Conservation (phyloP, 2,888 invertebrate genomes). For the Anticlea derivata region DNA sequence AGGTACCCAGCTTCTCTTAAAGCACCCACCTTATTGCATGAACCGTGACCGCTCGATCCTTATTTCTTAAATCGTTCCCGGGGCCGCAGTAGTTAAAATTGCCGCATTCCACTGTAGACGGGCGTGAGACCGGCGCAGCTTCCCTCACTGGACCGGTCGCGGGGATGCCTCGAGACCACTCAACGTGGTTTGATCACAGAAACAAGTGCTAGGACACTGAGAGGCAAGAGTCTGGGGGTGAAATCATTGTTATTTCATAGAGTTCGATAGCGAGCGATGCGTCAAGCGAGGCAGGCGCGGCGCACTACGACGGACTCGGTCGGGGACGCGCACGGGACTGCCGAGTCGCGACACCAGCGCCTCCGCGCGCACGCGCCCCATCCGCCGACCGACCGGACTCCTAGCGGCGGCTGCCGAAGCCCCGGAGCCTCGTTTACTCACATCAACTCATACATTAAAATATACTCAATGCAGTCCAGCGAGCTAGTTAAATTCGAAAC, state of each 20-base stretch:
- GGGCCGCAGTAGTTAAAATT: slow-evolving; percentile 82
- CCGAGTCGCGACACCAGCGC: slow-evolving; percentile 50
- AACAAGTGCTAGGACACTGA: slow-evolving; percentile 66
- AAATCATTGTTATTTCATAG: slow-evolving; percentile 67
- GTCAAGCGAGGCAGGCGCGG: slow-evolving; percentile 41
- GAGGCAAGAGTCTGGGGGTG: slow-evolving; percentile 47
- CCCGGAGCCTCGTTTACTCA: slow-evolving; percentile 60
- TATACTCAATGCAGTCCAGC: slow-evolving; percentile 44
- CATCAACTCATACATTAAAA: slow-evolving; percentile 50
- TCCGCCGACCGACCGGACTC: slow-evolving; percentile 36
- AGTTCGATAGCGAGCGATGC: slow-evolving; percentile 58
- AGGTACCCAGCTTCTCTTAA: background rate
- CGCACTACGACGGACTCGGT: slow-evolving; percentile 53
- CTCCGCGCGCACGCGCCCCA: slow-evolving; percentile 57
- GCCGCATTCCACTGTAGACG: slow-evolving; percentile 81
- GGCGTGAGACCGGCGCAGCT: slow-evolving; percentile 78
- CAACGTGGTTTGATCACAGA: slow-evolving; percentile 62
- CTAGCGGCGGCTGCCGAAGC: slow-evolving; percentile 24
- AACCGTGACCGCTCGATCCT: slow-evolving; percentile 64
- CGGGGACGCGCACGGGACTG: slow-evolving; percentile 73
- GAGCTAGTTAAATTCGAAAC: slow-evolving; percentile 45
- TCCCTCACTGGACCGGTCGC: slow-evolving; percentile 78
- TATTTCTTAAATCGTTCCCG: slow-evolving; percentile 72
- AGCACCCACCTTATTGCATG: slow-evolving; percentile 63
- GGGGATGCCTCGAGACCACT: slow-evolving; percentile 45